A percentile compares a stretch with the other conserved stretches of the same genome.
These are phyloP conservation scores for Rhamnusium bicolor DNA, from an alignment of 2,888 invertebrate genomes.

Conservation along the genomic window DNA sequence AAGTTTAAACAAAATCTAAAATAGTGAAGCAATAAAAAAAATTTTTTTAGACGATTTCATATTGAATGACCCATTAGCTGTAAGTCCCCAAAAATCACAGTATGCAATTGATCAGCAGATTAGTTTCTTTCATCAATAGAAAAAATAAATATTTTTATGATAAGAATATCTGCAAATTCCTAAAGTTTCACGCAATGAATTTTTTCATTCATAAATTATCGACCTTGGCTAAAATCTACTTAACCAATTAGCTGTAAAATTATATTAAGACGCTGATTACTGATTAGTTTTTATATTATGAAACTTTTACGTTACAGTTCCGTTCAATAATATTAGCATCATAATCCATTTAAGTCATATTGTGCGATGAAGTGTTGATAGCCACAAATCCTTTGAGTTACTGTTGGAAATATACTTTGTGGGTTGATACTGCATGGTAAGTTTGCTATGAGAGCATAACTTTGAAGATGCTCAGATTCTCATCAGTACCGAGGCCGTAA, in stretches of 20 bases:
- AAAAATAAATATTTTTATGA: no score
- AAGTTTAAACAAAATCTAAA: no score
- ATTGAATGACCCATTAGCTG: no score
- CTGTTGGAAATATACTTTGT: constrained; percentile 15
- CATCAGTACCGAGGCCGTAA: constrained; percentile 46
- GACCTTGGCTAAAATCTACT: background rate
- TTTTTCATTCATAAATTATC: no score
- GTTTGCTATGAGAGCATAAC: constrained; percentile 26
- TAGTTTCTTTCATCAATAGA: no score
- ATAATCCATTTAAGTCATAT: constrained; percentile 12
- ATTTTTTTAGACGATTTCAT: no score
- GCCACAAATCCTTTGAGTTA: constrained; percentile 14
- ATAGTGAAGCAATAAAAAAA: no score
- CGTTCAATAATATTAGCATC: background rate
- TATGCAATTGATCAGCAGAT: no score
- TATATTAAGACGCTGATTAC: background rate
- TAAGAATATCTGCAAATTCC: no score
- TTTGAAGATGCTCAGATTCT: constrained; percentile 38
- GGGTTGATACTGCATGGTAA: constrained; percentile 1
- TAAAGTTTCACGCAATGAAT: no score
- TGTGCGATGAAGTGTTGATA: constrained; percentile 20
- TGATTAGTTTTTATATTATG: background rate
- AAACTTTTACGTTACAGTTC: background rate
- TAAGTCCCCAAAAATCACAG: no score
- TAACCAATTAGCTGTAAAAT: background rate